Percentiles rank a stretch among this genome's conserved stretches.
Evolutionary conservation across 2,888 invertebrate genomes (phyloP).

Genomic region (Watsonalla cultraria): DNA sequence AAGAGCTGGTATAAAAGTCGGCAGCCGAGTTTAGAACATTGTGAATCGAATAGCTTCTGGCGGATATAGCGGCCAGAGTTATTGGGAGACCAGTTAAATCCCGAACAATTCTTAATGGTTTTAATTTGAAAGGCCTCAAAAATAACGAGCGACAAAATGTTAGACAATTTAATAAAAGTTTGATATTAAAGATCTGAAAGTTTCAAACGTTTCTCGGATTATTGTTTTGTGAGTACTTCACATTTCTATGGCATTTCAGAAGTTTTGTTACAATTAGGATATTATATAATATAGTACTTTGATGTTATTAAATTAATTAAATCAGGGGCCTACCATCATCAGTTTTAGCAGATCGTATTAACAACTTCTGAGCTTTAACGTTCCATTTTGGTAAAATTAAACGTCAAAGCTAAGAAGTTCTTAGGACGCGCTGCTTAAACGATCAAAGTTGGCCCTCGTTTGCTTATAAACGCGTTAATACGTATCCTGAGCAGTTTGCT

Average conservation of each 20-base stretch:
- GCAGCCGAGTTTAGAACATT: conserved; percentile 13
- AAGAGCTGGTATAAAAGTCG: conserved; percentile 11
- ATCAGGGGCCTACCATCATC: no score
- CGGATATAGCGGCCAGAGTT: conserved; percentile 19
- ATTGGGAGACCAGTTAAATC: neutral
- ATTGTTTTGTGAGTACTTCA: conserved; percentile 14
- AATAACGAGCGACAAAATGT: conserved; percentile 25
- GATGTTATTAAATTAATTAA: no score
- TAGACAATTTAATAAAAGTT: conserved; percentile 22
- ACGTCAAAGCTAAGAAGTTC: no score
- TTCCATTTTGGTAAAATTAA: no score
- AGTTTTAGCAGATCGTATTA: no score
- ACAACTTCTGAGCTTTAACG: no score
- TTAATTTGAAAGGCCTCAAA: conserved; percentile 14
- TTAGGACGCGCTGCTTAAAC: no score
- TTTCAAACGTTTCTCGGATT: neutral
- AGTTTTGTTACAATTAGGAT: no score
- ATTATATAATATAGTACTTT: no score
- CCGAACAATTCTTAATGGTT: conserved; percentile 12
- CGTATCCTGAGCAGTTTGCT: no score
- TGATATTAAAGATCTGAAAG: conserved; percentile 13
- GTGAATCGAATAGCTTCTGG: conserved; percentile 17
- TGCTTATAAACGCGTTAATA: no score
- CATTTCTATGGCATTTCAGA: conserved; percentile 4
- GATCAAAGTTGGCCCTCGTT: no score